A percentile compares a stretch with the other conserved stretches of the same genome.
Evolutionary conservation across 2,888 invertebrate species (phyloP).

Genomic region (Melolontha melolontha): DNA sequence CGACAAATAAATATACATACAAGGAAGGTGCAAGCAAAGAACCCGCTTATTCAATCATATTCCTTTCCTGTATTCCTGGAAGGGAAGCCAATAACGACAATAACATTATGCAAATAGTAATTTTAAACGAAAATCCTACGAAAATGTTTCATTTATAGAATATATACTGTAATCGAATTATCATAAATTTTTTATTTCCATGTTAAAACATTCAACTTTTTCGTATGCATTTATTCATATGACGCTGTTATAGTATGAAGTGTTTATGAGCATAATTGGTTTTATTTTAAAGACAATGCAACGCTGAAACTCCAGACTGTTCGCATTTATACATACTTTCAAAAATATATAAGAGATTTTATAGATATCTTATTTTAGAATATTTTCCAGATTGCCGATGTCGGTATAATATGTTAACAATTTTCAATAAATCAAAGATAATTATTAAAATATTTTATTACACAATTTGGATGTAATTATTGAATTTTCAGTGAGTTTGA

Average conservation of each 20-base stretch:
- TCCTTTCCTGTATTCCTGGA: conserved; percentile 45
- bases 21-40: not conserved
- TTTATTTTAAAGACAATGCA: too few relatives aligned
- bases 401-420: too few relatives aligned
- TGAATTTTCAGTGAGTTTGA: too few relatives aligned
- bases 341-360: too few relatives aligned
- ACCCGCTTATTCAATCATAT: conserved; percentile 48
- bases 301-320: too few relatives aligned
- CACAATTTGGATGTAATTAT: too few relatives aligned
- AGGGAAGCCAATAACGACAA: conserved; percentile 51
- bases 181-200: conserved; percentile 59
- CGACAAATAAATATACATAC: conserved; percentile 4
- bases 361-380: too few relatives aligned
- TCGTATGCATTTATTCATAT: conserved; percentile 55
- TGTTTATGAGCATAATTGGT: too few relatives aligned
- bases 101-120: conserved; percentile 61
- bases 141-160: conserved; percentile 62
- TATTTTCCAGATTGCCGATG: too few relatives aligned
- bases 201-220: conserved; percentile 47
- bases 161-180: conserved; percentile 58
- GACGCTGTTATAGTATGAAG: conserved; percentile 16
- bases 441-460: too few relatives aligned
- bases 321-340: too few relatives aligned
- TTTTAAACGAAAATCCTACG: conserved; percentile 59
- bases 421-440: too few relatives aligned